Evolutionary conservation across 1,140 invertebrate genomes (phyloP).

Genomic region (Diploscapter pachys): DNA sequence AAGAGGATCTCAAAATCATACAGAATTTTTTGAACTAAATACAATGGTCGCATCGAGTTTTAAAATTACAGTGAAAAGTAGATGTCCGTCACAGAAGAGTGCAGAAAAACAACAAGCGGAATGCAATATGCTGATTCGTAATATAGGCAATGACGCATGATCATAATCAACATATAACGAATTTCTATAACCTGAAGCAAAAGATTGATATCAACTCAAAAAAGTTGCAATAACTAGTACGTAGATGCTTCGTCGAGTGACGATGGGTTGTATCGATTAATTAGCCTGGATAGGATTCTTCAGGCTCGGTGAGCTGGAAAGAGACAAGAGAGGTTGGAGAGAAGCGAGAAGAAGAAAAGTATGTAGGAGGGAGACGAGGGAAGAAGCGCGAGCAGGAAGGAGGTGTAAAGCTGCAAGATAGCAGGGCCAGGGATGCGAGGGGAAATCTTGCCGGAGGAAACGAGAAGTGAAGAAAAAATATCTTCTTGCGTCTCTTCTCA

Average conservation of each 20-base stretch:
- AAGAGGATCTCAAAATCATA: not conserved
- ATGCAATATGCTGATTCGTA: not conserved
- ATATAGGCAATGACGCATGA: not conserved
- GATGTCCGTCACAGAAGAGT: not conserved
- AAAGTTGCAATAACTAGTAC: no score
- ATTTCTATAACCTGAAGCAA: not conserved
- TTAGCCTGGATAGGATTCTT: not conserved
- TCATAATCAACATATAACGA: not conserved
- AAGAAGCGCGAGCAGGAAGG: not conserved
- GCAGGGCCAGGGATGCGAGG: no score
- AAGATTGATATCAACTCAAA: not conserved
- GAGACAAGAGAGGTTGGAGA: not conserved
- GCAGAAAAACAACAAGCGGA: no score
- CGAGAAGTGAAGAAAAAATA: no score
- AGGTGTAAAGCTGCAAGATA: no score
- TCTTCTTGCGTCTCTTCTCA: no score
- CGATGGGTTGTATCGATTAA: not conserved
- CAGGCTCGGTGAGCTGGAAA: not conserved
- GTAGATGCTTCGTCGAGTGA: not conserved
- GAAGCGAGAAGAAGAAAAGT: not conserved
- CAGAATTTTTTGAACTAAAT: not conserved
- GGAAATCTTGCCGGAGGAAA: no score
- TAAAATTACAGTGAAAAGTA: not conserved
- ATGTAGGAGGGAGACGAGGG: not conserved
- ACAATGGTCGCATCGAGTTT: no score